Percentiles rank a stretch among this genome's conserved stretches.
phyloP scores from a whole-genome alignment of 2,888 invertebrate genomes.

The Rhagophthalmus giganteus region DNA sequence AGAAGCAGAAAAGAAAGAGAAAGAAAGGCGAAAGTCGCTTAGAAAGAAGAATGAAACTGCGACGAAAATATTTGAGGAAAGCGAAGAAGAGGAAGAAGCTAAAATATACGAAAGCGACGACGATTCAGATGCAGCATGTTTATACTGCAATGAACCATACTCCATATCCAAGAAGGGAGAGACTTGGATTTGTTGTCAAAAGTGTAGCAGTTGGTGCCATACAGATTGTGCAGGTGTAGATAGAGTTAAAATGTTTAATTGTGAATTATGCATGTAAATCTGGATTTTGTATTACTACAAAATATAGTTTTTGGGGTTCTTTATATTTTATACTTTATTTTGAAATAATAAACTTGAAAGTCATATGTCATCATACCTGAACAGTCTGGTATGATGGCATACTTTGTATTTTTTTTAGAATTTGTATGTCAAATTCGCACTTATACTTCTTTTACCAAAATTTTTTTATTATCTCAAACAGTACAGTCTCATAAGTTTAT shows the following conservation, averaged over 20 bases:
- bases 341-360: no score
- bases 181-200: neutral
- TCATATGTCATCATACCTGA: constrained; percentile 3
- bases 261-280: neutral
- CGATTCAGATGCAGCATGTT: neutral
- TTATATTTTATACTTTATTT: neutral
- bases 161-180: neutral
- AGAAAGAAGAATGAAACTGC: neutral
- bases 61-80: neutral
- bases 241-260: neutral
- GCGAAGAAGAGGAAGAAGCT: neutral
- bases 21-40: neutral
- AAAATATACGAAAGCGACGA: no score
- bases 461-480: no score
- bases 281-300: neutral
- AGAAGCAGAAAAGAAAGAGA: neutral
- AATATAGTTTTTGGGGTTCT: neutral
- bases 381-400: neutral
- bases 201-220: neutral
- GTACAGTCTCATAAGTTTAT: no score
- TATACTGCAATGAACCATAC: neutral
- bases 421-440: neutral
- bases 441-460: neutral
- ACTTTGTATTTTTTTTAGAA: neutral
- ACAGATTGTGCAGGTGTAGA: neutral